phyloP scores from a whole-genome alignment of 2,113 vertebrate species.

The Cyprinus carpio region DNA sequence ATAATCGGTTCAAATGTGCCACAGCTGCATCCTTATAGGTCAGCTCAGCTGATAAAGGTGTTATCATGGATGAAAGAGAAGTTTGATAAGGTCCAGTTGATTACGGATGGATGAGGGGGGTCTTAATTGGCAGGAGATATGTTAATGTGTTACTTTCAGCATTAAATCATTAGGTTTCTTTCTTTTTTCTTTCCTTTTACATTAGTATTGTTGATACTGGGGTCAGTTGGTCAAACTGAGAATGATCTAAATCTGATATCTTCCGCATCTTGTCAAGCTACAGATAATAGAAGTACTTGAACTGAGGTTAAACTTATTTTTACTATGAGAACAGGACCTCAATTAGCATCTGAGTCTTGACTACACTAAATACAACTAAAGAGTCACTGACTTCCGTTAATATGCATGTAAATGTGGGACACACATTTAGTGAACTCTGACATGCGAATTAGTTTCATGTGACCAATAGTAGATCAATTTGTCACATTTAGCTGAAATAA shows the following conservation, averaged over 20 bases:
- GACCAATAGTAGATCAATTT: too few relatives aligned
- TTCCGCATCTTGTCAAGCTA: neutral
- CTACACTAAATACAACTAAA: too few relatives aligned
- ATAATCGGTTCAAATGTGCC: neutral
- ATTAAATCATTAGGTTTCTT: neutral
- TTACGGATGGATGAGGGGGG: slow-evolving; percentile 41
- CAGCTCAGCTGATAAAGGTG: neutral
- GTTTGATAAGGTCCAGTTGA: slow-evolving; percentile 50
- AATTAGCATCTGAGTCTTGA: too few relatives aligned
- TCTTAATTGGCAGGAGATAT: slow-evolving; percentile 14
- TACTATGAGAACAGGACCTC: neutral
- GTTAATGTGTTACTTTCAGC: neutral
- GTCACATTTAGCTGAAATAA: too few relatives aligned
- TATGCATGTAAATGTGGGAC: too few relatives aligned
- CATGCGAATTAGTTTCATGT: too few relatives aligned
- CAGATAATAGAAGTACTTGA: neutral
- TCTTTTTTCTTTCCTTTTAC: neutral
- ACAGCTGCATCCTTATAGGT: neutral
- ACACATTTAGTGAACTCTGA: too few relatives aligned
- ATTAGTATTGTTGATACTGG: neutral
- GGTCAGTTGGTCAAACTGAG: neutral
- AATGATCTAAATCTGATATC: neutral
- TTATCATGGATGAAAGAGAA: neutral
- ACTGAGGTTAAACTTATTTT: neutral
- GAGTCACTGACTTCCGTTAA: too few relatives aligned